Conservation (phyloP, 2,888 invertebrate genomes). For the Malthinus flaveolus region DNA sequence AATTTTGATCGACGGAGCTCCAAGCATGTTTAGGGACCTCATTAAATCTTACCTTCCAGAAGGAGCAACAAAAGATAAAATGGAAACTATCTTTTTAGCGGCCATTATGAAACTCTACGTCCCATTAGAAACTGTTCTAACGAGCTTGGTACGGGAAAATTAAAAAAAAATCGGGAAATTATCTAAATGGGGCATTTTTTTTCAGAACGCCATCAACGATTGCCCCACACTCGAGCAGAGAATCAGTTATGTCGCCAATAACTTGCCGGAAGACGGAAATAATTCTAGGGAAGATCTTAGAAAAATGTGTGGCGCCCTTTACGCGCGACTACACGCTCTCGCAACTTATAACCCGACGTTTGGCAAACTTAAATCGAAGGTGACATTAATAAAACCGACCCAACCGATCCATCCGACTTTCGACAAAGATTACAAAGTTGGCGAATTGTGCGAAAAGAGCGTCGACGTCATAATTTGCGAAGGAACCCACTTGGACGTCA, state of each 20-base stretch:
- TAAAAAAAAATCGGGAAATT: neutral
- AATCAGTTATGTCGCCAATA: neutral
- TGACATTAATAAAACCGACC: conserved; percentile 66
- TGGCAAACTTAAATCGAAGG: conserved; percentile 57
- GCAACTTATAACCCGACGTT: conserved; percentile 54
- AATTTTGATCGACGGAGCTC: conserved; percentile 77
- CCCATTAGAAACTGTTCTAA: conserved; percentile 9
- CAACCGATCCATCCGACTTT: conserved; percentile 57
- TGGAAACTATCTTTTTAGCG: conserved; percentile 60
- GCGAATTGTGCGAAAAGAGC: conserved; percentile 59
- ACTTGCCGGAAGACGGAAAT: neutral
- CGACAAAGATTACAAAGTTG: conserved; percentile 68
- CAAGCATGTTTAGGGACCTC: conserved; percentile 54
- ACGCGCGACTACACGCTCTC: conserved; percentile 61
- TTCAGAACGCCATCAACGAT: neutral
- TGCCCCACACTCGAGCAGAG: neutral
- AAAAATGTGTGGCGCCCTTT: conserved; percentile 54
- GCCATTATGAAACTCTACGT: conserved; percentile 54
- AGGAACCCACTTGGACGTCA: conserved; percentile 72
- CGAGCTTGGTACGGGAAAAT: neutral
- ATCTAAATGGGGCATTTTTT: neutral
- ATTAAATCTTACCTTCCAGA: conserved; percentile 18
- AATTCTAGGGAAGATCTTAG: conserved; percentile 48
- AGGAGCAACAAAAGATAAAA: conserved; percentile 53
- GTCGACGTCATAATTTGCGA: conserved; percentile 67